Conservation (phyloP, 2,797 vertebrate species). For the Acanthopagrus latus region DNA sequence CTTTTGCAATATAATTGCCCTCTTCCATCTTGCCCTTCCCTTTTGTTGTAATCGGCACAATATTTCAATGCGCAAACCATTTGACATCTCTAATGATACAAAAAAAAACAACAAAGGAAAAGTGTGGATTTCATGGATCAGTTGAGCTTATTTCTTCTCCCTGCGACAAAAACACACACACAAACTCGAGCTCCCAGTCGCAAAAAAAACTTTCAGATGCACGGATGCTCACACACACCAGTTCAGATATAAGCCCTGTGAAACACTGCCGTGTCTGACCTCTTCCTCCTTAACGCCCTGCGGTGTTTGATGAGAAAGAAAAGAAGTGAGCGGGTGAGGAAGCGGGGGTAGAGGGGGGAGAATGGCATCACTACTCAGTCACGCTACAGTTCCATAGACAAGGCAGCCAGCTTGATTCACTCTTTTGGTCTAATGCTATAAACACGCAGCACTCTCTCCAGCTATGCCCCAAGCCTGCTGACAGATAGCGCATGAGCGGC, state of each 20-base stretch:
- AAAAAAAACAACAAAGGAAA: conserved; percentile 66
- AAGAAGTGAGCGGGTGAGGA: conserved; percentile 42
- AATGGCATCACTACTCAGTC: conserved; percentile 71
- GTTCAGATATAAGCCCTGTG: conserved; percentile 58
- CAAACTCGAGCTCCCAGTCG: conserved; percentile 28
- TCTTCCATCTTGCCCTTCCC: conserved; percentile 42
- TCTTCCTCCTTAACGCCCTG: conserved; percentile 60
- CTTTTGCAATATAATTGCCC: conserved; percentile 58
- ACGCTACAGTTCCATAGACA: conserved; percentile 73
- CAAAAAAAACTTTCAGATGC: conserved; percentile 45
- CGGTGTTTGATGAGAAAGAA: conserved; percentile 68
- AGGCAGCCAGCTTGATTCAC: conserved; percentile 77
- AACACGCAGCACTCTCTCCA: conserved; percentile 66
- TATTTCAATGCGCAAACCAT: conserved; percentile 58
- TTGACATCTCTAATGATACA: conserved; percentile 70
- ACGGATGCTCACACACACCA: conserved; percentile 35
- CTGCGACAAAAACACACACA: conserved; percentile 41
- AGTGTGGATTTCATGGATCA: conserved; percentile 72
- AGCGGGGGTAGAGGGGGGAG: conserved; percentile 26
- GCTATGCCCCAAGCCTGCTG: conserved; percentile 71
- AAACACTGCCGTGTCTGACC: conserved; percentile 70
- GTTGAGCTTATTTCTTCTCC: conserved; percentile 66
- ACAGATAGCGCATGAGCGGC: conserved; percentile 76
- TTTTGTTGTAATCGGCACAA: conserved; percentile 61
- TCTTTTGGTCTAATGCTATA: conserved; percentile 74